These are phyloP conservation scores for Ptycholaimellus sp. DNA, from an alignment of 2,888 invertebrate species.

Conservation along the genomic window DNA sequence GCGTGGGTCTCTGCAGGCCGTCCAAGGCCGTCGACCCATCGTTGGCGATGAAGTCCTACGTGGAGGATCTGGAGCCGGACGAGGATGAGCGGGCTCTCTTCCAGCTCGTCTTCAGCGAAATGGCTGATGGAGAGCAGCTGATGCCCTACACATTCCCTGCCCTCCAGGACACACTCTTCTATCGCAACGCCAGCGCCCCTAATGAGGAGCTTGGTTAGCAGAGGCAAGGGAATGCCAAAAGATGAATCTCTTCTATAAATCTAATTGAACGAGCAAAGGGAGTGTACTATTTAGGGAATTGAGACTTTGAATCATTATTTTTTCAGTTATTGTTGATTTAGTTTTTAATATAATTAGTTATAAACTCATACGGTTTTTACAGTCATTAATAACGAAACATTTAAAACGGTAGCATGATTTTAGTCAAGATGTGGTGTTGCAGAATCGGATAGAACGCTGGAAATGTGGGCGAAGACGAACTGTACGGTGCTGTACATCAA, in stretches of 20 bases:
- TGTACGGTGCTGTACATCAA: constrained; percentile 75
- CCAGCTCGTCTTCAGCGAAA: constrained; percentile 50
- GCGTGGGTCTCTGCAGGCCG: constrained; percentile 83
- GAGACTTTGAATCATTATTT: too few relatives aligned
- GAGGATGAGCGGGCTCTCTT: constrained; percentile 62
- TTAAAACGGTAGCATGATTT: too few relatives aligned
- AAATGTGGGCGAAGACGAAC: constrained; percentile 32
- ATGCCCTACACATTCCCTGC: constrained; percentile 48
- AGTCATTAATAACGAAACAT: too few relatives aligned
- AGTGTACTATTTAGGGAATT: too few relatives aligned
- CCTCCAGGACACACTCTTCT: constrained; percentile 42
- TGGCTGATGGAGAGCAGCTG: constrained; percentile 50
- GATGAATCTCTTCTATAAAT: too few relatives aligned
- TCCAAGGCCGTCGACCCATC: constrained; percentile 50
- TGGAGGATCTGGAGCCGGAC: constrained; percentile 54
- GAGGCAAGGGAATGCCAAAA: too few relatives aligned
- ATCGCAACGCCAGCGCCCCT: constrained; percentile 1
- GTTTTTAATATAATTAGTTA: too few relatives aligned
- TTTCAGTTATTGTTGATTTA: too few relatives aligned
- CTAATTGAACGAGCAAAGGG: background rate
- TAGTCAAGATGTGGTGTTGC: too few relatives aligned
- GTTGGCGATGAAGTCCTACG: constrained; percentile 52
- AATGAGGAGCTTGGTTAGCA: background rate
- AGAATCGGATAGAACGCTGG: too few relatives aligned
- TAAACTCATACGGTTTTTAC: too few relatives aligned